phyloP scores from a whole-genome alignment of 2,888 invertebrate genomes.

The Cactoblastis cactorum region DNA sequence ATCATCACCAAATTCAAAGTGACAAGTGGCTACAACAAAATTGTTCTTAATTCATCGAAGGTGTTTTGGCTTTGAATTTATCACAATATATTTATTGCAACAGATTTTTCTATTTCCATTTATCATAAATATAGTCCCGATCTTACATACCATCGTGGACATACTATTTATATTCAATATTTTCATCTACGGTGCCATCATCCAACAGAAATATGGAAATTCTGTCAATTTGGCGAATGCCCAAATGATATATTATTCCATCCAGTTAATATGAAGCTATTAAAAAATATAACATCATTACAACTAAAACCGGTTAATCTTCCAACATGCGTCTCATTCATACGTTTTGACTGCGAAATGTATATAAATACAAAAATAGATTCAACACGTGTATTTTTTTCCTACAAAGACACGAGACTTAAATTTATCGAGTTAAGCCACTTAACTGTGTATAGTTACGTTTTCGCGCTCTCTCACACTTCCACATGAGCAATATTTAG shows the following conservation, averaged over 20 bases:
- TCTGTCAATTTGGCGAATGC: not conserved
- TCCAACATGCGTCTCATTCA: not conserved
- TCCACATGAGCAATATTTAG: not conserved
- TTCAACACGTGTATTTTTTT: slow-evolving; percentile 7
- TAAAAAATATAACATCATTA: not conserved
- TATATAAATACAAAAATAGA: not conserved
- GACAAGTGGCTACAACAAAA: too few species aligned
- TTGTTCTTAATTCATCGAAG: too few species aligned
- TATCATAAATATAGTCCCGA: too few species aligned
- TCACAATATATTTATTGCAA: too few species aligned
- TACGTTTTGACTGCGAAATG: not conserved
- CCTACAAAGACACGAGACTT: slow-evolving; percentile 9
- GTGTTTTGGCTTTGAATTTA: too few species aligned
- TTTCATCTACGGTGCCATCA: not conserved
- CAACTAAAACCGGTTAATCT: not conserved
- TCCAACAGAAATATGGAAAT: not conserved
- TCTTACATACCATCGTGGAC: not conserved
- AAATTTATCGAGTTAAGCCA: slow-evolving; percentile 5
- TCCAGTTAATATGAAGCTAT: not conserved
- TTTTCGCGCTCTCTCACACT: not conserved
- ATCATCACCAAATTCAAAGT: too few species aligned
- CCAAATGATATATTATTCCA: not conserved
- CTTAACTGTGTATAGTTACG: slow-evolving; percentile 17
- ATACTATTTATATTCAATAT: not conserved
- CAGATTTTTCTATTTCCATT: too few species aligned